A percentile compares a stretch with the other conserved stretches of the same genome.
Evolutionary conservation across 1,140 invertebrate species (phyloP).

Genomic region (Trachelipus rathkii): DNA sequence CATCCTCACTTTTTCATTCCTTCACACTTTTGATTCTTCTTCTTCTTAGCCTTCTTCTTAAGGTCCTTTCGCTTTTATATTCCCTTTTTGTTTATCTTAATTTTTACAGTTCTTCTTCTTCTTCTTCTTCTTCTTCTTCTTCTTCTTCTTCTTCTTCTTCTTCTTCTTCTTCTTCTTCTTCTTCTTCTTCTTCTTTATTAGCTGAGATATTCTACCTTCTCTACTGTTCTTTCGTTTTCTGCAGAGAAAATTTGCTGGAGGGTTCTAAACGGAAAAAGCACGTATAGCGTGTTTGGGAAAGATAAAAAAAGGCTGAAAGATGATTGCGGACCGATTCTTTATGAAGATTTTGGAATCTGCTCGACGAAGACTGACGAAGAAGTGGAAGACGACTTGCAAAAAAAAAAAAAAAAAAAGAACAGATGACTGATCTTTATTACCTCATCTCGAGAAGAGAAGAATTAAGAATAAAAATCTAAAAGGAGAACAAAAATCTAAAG

Average conservation of each 20-base stretch:
- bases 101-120: too few relatives aligned
- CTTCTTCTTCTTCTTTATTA: too few relatives aligned
- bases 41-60: not conserved
- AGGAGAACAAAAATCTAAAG: too few relatives aligned
- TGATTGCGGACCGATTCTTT: constrained; percentile 11
- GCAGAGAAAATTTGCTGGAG: not conserved
- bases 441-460: not conserved
- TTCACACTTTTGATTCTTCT: not conserved
- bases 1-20: not conserved
- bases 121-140: too few relatives aligned
- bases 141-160: too few relatives aligned
- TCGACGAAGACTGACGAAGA: not conserved
- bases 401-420: not conserved
- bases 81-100: not conserved
- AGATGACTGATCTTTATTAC: not conserved
- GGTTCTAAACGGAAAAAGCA: not conserved
- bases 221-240: not conserved
- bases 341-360: not conserved
- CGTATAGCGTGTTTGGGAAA: not conserved
- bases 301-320: constrained; percentile 4
- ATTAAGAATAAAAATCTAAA: not conserved
- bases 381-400: not conserved
- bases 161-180: too few relatives aligned
- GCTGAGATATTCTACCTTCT: not conserved
- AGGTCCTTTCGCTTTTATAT: not conserved